A percentile compares a stretch with the other conserved stretches of the same genome.
Evolutionary conservation across 2,113 vertebrate genomes (phyloP).

Genomic region (Pachypanchax playfairii): DNA sequence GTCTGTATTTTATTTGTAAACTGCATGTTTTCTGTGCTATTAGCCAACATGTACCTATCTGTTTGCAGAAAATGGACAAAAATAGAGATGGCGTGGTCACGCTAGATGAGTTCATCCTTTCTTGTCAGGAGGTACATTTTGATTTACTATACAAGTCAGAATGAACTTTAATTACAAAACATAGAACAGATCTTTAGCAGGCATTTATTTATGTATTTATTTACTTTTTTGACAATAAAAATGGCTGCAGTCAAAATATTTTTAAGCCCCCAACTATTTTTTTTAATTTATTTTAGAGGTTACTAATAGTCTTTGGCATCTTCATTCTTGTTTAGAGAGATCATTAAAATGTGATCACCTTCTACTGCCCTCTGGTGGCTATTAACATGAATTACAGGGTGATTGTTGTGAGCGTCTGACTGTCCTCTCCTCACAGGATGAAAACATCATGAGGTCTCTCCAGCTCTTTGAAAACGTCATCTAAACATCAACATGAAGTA

Average conservation of each 20-base stretch:
- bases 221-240: background rate
- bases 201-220: no score
- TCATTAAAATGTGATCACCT: slow-evolving; percentile 13
- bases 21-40: background rate
- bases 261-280: background rate
- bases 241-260: background rate
- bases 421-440: slow-evolving; percentile 81
- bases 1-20: background rate
- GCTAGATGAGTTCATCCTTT: slow-evolving; percentile 95
- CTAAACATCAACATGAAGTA: slow-evolving; percentile 66
- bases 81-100: slow-evolving; percentile 98
- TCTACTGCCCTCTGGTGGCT: slow-evolving; percentile 64
- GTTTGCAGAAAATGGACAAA: slow-evolving; percentile 97
- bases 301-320: slow-evolving; percentile 40
- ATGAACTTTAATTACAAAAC: no score
- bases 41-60: slow-evolving; percentile 27
- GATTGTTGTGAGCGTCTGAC: slow-evolving; percentile 24
- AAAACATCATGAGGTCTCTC: slow-evolving; percentile 96
- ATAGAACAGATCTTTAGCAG: no score
- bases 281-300: background rate
- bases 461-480: slow-evolving; percentile 98
- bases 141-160: background rate
- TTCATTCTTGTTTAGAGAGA: slow-evolving; percentile 29
- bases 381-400: slow-evolving; percentile 41
- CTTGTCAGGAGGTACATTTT: slow-evolving; percentile 90